Conservation (phyloP, 2,113 vertebrate genomes). For the Microtus montanus region DNA sequence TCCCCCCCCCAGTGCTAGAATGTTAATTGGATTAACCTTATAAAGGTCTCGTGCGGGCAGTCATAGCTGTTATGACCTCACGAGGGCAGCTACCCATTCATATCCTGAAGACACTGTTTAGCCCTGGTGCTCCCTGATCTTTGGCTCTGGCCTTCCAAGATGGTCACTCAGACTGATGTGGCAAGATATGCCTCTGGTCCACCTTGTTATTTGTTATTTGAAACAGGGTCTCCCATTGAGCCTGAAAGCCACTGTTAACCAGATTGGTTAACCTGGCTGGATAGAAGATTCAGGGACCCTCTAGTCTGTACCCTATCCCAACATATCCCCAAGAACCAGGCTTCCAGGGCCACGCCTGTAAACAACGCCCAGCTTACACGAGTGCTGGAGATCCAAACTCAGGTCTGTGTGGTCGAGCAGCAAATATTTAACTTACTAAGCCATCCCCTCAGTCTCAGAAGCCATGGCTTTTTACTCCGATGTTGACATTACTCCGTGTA, state of each 20-base stretch:
- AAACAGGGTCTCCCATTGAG: not conserved
- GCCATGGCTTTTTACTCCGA: not conserved
- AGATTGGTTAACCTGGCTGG: not conserved
- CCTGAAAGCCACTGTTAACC: not conserved
- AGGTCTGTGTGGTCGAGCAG: not conserved
- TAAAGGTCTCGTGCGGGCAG: not conserved
- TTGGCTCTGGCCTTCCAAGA: not conserved
- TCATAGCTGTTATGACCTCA: not conserved
- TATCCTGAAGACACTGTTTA: not conserved
- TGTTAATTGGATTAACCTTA: not conserved
- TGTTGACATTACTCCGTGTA: accelerated
- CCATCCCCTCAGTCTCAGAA: not conserved
- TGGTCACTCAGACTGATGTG: not conserved
- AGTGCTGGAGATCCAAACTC: not conserved
- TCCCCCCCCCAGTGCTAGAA: not conserved
- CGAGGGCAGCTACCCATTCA: accelerated
- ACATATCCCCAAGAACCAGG: not conserved
- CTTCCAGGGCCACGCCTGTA: not conserved
- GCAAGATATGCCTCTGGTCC: not conserved
- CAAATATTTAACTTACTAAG: not conserved
- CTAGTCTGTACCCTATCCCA: no score
- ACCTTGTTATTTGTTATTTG: not conserved
- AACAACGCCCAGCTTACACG: no score
- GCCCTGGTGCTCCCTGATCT: not conserved
- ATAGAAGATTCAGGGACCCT: not conserved